Evolutionary conservation across 2,888 invertebrate genomes (phyloP).

Genomic region (Camptogramma bilineatum): DNA sequence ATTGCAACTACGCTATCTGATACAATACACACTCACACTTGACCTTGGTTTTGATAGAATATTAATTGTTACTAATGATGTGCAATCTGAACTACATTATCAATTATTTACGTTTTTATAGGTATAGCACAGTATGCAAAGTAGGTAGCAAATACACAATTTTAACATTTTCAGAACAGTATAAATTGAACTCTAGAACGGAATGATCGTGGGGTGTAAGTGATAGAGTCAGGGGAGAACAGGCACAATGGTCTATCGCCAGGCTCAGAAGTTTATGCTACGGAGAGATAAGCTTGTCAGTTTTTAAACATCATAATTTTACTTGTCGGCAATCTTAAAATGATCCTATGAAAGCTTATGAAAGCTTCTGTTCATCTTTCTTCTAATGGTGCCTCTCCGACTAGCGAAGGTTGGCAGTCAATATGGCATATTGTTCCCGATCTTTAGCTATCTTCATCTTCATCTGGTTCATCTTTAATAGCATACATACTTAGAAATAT

Average conservation of each 20-base stretch:
- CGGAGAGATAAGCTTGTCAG: slow-evolving; percentile 44
- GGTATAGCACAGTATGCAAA: too few relatives aligned
- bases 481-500: too few relatives aligned
- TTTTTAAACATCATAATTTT: background rate
- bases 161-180: slow-evolving; percentile 12
- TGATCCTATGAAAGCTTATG: too few relatives aligned
- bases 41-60: background rate
- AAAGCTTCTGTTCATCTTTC: too few relatives aligned
- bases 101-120: slow-evolving; percentile 1
- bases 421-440: too few relatives aligned
- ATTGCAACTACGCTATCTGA: background rate
- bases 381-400: too few relatives aligned
- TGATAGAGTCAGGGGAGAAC: slow-evolving; percentile 1
- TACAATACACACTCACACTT: background rate
- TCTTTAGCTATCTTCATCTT: too few relatives aligned
- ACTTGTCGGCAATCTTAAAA: too few relatives aligned
- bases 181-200: background rate
- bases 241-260: slow-evolving; percentile 24
- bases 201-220: slow-evolving; percentile 2
- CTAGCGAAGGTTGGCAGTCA: too few relatives aligned
- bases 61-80: background rate
- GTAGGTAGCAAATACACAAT: background rate
- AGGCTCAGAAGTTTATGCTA: slow-evolving; percentile 40
- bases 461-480: too few relatives aligned
- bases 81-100: background rate